Evolutionary conservation across 2,888 invertebrate genomes (phyloP).

Genomic region (Neelides folsomi): DNA sequence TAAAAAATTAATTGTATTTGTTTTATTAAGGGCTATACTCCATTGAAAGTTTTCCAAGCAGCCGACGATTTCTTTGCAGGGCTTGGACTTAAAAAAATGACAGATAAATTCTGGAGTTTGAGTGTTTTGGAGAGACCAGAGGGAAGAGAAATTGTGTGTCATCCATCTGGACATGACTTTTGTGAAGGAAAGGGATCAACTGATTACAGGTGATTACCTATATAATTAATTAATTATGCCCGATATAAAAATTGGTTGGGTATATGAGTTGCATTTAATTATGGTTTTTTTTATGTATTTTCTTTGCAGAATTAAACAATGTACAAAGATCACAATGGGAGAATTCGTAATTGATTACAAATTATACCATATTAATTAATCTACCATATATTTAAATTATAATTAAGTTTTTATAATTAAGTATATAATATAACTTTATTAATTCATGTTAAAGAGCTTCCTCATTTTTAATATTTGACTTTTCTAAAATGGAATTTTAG

Average conservation of each 20-base stretch:
- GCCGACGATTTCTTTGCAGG: slow-evolving; percentile 73
- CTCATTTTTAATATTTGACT: too few relatives aligned
- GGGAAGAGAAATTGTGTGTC: slow-evolving; percentile 36
- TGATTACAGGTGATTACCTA: slow-evolving; percentile 22
- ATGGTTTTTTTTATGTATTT: neutral
- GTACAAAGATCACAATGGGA: slow-evolving; percentile 35
- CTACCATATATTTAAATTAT: neutral
- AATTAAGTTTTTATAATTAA: too few relatives aligned
- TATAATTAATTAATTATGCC: neutral
- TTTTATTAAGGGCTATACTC: slow-evolving; percentile 19
- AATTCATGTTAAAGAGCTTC: too few relatives aligned
- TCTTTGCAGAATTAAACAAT: slow-evolving; percentile 35
- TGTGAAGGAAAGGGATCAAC: slow-evolving; percentile 20
- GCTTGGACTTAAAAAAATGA: slow-evolving; percentile 62
- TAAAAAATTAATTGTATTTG: neutral
- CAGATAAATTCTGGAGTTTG: slow-evolving; percentile 71
- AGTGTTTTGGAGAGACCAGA: slow-evolving; percentile 69
- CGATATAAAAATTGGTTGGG: too few relatives aligned
- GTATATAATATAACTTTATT: too few relatives aligned
- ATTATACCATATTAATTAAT: slow-evolving; percentile 35
- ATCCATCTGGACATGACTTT: slow-evolving; percentile 27
- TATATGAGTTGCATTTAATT: too few relatives aligned
- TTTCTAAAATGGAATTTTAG: slow-evolving; percentile 52
- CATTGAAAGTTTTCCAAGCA: slow-evolving; percentile 31
- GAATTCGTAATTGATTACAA: slow-evolving; percentile 36